Base-by-base conservation (phyloP, 2,113 vertebrate genomes). In the Oreochromis spilurus region DNA sequence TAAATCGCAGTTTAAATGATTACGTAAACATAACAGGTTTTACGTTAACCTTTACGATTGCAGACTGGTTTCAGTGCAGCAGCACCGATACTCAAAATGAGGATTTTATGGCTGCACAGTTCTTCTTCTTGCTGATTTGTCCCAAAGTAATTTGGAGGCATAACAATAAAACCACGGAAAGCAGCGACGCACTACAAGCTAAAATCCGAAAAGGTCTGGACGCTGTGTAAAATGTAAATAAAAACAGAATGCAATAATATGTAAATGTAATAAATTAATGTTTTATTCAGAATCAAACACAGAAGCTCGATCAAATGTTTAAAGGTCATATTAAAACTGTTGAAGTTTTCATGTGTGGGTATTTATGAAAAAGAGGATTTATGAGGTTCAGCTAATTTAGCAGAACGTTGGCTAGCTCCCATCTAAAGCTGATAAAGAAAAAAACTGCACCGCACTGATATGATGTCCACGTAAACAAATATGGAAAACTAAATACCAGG, bases 1-100 rank as follows among this genome's bases (percentile, higher is more conserved):
- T 26, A 72, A 72, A 10, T 72, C 1, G 1, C n/a, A 40, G 36
- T 40, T 67, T 38, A n/a, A 0, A 38, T 0, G 34, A 65, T 65
- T 3, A 65, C 1, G 6, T 13, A 24, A 21, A 24, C 11, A 14
- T 72, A 0, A 21, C n/a, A 26, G 0, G 21, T 45, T 72, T 72
- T 9, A 52, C 0, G 7, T 52, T 11, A 82, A 67, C 31, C 45
- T 26, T 6, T 53, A 21, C 7, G 11, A 17, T 26, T 14, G 38
- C 50, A 21, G 12, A 67, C 2, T 0, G 24, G 21, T 31, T 60
- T 52, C 26, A 50, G 43, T 34, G 54, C 80, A 58, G 26, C 29
- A 34, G 13, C 36, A 2, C 1, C 1, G 26, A 16, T 45, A 43
- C 2, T 70, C 3, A 72, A 38, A 3, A 38, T n/a, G 10, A 36